phyloP scores from a whole-genome alignment of 2,888 invertebrate species.

The Drosophila ochracea region DNA sequence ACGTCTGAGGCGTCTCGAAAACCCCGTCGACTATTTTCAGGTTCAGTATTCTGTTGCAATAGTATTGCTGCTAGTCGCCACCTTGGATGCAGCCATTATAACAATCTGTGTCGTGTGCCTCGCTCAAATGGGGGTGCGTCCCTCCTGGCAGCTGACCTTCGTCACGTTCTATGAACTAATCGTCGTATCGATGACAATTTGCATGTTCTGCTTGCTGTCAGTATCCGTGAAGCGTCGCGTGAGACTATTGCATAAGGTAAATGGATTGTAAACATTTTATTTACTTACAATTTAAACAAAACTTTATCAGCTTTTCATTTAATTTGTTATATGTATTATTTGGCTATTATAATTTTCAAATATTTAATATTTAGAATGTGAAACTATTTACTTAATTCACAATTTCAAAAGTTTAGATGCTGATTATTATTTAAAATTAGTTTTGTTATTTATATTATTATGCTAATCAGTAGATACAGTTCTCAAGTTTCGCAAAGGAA shows the following conservation, averaged over 20 bases:
- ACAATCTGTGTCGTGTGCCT: constrained; percentile 48
- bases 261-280: background rate
- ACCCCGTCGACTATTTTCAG: constrained; percentile 31
- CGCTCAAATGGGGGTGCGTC: constrained; percentile 44
- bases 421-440: background rate
- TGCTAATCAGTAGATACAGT: background rate
- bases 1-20: constrained; percentile 7
- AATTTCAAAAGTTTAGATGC: background rate
- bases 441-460: background rate
- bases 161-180: constrained; percentile 52
- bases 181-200: constrained; percentile 53
- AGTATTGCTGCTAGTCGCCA: constrained; percentile 18
- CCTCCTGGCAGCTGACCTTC: constrained; percentile 58
- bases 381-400: background rate
- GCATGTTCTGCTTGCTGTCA: constrained; percentile 52
- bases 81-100: constrained; percentile 37
- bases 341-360: background rate
- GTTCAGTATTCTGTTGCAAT: background rate
- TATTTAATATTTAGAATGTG: background rate
- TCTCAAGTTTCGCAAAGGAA: background rate
- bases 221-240: constrained; percentile 49
- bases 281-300: background rate
- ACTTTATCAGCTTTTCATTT: background rate
- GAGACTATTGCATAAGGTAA: constrained; percentile 28
- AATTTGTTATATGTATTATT: background rate